Conservation (phyloP, 2,113 vertebrate genomes). For the Aegotheles bennettii region DNA sequence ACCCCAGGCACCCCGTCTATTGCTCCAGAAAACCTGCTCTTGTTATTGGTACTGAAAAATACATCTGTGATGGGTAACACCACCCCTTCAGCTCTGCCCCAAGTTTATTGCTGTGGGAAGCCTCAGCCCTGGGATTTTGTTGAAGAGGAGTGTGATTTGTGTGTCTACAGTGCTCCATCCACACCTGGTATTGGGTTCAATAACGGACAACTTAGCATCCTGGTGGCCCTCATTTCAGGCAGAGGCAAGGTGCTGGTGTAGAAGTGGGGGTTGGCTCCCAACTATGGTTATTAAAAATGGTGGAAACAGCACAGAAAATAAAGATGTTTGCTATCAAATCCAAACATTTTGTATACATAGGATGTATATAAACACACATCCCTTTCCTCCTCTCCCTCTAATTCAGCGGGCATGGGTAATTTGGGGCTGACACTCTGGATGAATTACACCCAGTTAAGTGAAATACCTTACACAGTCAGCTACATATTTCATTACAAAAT, state of each 20-base stretch:
- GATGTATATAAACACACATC: not conserved
- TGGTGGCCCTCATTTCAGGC: fast-evolving
- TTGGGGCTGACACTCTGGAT: not conserved
- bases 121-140: not conserved
- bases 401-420: fast-evolving
- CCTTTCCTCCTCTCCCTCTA: not conserved
- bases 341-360: not conserved
- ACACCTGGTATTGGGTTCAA: not conserved
- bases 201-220: not conserved
- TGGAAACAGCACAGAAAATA: no score
- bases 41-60: not conserved
- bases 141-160: not conserved
- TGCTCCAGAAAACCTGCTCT: not conserved
- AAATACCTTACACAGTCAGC: not conserved
- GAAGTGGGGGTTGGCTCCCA: not conserved
- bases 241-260: fast-evolving
- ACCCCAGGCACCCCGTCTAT: not conserved
- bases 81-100: not conserved
- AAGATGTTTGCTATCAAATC: not conserved
- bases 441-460: not conserved
- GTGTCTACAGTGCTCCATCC: not conserved
- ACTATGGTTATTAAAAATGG: not conserved
- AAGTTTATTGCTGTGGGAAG: not conserved
- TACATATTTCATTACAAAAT: not conserved
- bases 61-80: not conserved